phyloP scores from a whole-genome alignment of 2,797 vertebrate species.

The Trichosurus vulpecula region DNA sequence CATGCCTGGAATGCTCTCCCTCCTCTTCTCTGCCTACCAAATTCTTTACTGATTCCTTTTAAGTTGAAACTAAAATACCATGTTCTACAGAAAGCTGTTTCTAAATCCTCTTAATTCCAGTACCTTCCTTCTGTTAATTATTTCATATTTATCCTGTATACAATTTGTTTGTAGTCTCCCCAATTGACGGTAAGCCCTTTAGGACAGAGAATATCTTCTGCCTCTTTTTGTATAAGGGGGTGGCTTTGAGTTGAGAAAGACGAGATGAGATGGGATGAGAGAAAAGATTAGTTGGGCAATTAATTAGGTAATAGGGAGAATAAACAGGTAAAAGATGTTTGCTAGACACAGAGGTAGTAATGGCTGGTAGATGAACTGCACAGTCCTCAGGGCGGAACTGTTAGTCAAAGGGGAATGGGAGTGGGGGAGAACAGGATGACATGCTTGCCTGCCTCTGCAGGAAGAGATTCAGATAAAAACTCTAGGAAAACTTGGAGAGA shows the following conservation, averaged over 20 bases:
- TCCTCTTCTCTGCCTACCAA: neutral
- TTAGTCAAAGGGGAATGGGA: neutral
- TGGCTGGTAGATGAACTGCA: neutral
- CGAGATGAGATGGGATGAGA: neutral
- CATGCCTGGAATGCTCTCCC: neutral
- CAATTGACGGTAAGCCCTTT: neutral
- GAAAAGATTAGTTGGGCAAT: neutral
- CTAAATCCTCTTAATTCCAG: neutral
- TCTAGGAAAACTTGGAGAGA: neutral
- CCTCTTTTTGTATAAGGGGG: neutral
- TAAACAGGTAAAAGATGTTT: too few relatives aligned
- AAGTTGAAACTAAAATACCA: neutral
- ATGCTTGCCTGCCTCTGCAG: neutral
- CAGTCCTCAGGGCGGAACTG: neutral
- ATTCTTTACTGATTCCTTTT: neutral
- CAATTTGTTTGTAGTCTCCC: neutral
- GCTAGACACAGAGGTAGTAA: too few relatives aligned
- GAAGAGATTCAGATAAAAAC: too few relatives aligned
- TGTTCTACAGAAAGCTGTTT: neutral
- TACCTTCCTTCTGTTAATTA: neutral
- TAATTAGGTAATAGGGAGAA: too few relatives aligned
- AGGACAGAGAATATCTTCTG: neutral
- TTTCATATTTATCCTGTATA: neutral
- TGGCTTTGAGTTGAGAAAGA: neutral
- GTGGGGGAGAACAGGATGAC: neutral